Conservation (phyloP, 2,797 vertebrate species). For the Cirrhinus mrigala region DNA sequence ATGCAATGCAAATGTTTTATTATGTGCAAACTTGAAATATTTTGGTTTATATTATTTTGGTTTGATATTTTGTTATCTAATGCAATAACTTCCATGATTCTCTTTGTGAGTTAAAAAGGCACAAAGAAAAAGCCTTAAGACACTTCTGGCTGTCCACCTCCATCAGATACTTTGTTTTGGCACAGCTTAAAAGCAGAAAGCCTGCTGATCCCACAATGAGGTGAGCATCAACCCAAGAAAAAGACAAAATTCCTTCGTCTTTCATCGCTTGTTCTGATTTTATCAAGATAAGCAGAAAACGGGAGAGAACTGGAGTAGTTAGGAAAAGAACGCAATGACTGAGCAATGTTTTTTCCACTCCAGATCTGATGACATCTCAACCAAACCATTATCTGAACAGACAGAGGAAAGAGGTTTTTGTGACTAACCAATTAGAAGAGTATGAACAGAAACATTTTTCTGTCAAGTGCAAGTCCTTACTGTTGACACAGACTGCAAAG, state of each 20-base stretch:
- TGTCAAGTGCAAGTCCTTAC: conserved; percentile 11
- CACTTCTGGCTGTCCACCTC: background rate
- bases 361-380: background rate
- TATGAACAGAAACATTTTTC: background rate
- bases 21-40: background rate
- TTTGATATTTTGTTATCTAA: background rate
- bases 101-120: background rate
- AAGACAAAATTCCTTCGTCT: background rate
- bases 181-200: conserved; percentile 3
- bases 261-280: background rate
- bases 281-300: background rate
- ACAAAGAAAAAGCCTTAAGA: background rate
- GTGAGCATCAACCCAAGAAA: conserved; percentile 1
- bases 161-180: conserved; percentile 9
- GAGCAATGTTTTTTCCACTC: background rate
- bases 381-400: conserved; percentile 5
- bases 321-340: background rate
- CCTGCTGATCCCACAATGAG: background rate
- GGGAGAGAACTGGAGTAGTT: background rate
- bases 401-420: background rate
- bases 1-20: background rate
- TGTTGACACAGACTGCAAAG: conserved; percentile 63
- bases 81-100: background rate
- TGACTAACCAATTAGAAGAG: conserved; percentile 7
- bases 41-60: too few relatives aligned